A percentile compares a stretch with the other conserved stretches of the same genome.
Evolutionary conservation across 2,888 invertebrate genomes (phyloP).

Genomic region (Lasioglossum lativentre): DNA sequence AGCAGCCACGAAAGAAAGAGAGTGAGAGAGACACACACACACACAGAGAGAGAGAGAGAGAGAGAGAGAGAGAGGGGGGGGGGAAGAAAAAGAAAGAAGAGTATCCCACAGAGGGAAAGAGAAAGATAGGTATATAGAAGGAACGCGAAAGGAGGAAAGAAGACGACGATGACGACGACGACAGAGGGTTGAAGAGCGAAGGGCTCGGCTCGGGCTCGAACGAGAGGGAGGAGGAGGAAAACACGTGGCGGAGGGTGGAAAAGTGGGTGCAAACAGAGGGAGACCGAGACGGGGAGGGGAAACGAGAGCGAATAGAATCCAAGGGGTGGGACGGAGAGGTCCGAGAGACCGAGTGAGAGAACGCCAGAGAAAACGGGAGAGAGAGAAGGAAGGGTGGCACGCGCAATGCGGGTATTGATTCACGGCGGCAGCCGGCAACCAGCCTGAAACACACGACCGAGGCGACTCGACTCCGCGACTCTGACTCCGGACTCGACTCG

Average conservation of each 20-base stretch:
- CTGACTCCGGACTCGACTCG: constrained; percentile 41
- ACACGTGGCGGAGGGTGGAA: constrained; percentile 31
- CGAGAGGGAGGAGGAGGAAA: constrained; percentile 22
- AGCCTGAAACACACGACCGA: constrained; percentile 84
- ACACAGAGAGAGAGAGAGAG: not conserved
- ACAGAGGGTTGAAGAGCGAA: constrained; percentile 70
- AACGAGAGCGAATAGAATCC: not conserved
- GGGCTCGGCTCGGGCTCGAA: not conserved
- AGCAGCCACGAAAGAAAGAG: not conserved
- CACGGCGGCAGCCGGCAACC: constrained; percentile 86
- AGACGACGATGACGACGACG: constrained; percentile 9
- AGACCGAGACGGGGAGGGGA: constrained; percentile 52
- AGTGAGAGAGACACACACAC: not conserved
- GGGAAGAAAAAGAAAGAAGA: not conserved
- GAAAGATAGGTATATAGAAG: not conserved
- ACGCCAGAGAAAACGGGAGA: constrained; percentile 73
- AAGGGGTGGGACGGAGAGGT: constrained; percentile 15
- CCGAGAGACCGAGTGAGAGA: constrained; percentile 2
- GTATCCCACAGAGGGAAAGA: not conserved
- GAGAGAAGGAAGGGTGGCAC: constrained; percentile 85
- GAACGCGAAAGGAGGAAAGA: not conserved
- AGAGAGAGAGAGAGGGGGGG: not conserved
- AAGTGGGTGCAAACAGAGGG: constrained; percentile 5
- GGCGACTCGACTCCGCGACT: constrained; percentile 81
- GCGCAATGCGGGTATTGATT: constrained; percentile 85